phyloP scores from a whole-genome alignment of 2,797 vertebrate species.

The Trematomus bernacchii region DNA sequence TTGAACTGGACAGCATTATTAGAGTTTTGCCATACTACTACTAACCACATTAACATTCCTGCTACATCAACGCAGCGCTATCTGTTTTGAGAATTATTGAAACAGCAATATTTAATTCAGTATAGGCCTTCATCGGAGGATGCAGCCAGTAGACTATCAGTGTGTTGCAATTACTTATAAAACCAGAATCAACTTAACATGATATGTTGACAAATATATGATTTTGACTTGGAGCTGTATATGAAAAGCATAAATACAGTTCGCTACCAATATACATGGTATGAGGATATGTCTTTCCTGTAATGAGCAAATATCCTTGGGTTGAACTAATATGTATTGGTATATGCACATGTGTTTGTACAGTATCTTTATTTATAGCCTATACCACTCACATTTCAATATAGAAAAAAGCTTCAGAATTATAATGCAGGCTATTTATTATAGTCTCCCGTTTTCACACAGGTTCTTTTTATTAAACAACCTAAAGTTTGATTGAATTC shows the following conservation, averaged over 20 bases:
- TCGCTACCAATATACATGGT: background rate
- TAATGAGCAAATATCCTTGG: no score
- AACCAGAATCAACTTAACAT: background rate
- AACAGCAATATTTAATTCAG: background rate
- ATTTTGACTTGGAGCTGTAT: background rate
- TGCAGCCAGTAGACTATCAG: background rate
- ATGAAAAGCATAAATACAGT: background rate
- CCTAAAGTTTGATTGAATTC: background rate
- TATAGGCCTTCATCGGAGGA: background rate
- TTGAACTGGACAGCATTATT: background rate
- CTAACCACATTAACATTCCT: background rate
- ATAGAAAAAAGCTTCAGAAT: background rate
- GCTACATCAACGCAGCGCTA: background rate
- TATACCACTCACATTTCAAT: background rate
- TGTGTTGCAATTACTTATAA: background rate
- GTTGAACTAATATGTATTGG: no score
- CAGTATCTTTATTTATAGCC: no score
- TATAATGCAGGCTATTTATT: background rate
- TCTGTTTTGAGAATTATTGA: background rate
- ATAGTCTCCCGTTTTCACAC: background rate
- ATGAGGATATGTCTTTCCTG: background rate
- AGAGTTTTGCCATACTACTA: background rate
- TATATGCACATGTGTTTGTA: no score
- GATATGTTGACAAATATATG: background rate
- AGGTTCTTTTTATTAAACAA: background rate